phyloP scores from a whole-genome alignment of 2,797 vertebrate species.

The Brotula barbata region DNA sequence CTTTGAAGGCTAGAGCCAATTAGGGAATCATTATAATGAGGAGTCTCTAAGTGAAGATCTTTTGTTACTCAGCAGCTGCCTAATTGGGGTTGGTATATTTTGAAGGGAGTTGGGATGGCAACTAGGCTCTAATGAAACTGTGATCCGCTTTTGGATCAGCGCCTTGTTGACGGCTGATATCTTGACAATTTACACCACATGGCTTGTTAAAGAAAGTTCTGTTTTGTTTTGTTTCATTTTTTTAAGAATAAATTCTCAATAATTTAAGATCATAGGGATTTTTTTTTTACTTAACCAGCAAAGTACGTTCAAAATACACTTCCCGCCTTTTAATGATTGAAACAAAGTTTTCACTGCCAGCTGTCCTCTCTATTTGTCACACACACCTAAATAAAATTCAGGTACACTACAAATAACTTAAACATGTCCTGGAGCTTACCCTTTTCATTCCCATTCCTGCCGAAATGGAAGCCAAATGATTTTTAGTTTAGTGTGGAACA shows the following conservation, averaged over 20 bases:
- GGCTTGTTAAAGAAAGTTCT: neutral
- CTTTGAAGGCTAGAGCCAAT: constrained; percentile 75
- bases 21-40: constrained; percentile 72
- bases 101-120: constrained; percentile 26
- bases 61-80: constrained; percentile 71
- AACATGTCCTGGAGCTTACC: constrained; percentile 17
- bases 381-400: too few species aligned
- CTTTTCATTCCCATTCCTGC: constrained; percentile 33
- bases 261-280: neutral
- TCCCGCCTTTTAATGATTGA: too few species aligned
- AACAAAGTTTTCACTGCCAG: too few species aligned
- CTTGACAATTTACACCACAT: neutral
- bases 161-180: constrained; percentile 6
- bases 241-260: neutral
- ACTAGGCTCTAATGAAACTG: constrained; percentile 23
- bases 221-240: neutral
- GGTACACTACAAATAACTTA: neutral
- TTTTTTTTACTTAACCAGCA: too few species aligned
- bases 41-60: constrained; percentile 65
- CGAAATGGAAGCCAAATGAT: too few species aligned
- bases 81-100: constrained; percentile 67
- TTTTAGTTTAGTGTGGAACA: constrained; percentile 18
- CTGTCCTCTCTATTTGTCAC: too few species aligned
- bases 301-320: too few species aligned
- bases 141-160: constrained; percentile 33